Evolutionary conservation across 2,888 invertebrate genomes (phyloP).

Genomic region (Pyrrhia umbra): DNA sequence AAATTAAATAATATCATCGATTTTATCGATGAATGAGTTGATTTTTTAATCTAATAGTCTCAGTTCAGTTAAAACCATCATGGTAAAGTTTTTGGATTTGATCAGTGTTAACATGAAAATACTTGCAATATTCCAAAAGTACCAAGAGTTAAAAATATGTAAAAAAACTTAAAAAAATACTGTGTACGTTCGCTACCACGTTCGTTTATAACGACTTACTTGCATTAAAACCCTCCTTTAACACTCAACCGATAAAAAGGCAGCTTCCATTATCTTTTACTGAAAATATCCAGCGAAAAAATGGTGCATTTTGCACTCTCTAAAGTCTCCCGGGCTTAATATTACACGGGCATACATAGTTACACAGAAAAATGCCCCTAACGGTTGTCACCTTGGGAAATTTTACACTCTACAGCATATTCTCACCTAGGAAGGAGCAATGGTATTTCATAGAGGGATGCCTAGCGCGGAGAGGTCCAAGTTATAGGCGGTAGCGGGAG

Average conservation of each 20-base stretch:
- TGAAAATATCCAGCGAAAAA: constrained; percentile 56
- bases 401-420: constrained; percentile 82
- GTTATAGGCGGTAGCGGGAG: constrained; percentile 22
- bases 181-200: not conserved
- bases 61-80: too few species aligned
- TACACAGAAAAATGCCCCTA: constrained; percentile 77
- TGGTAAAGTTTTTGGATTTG: too few species aligned
- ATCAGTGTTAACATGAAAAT: too few species aligned
- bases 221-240: constrained; percentile 35
- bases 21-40: too few species aligned
- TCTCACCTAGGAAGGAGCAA: constrained; percentile 76
- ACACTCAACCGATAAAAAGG: constrained; percentile 46
- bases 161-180: not conserved
- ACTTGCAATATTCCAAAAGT: too few species aligned
- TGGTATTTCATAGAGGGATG: constrained; percentile 82
- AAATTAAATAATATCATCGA: too few species aligned
- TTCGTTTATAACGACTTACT: not conserved
- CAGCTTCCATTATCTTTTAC: constrained; percentile 51
- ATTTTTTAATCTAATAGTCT: too few species aligned
- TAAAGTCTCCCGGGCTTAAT: constrained; percentile 66
- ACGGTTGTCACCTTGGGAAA: constrained; percentile 79
- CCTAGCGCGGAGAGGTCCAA: constrained; percentile 55
- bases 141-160: too few species aligned
- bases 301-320: constrained; percentile 61
- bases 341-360: constrained; percentile 73